Base-by-base conservation (phyloP, 2,888 invertebrate species). In the Synanthedon tipuliformis region DNA sequence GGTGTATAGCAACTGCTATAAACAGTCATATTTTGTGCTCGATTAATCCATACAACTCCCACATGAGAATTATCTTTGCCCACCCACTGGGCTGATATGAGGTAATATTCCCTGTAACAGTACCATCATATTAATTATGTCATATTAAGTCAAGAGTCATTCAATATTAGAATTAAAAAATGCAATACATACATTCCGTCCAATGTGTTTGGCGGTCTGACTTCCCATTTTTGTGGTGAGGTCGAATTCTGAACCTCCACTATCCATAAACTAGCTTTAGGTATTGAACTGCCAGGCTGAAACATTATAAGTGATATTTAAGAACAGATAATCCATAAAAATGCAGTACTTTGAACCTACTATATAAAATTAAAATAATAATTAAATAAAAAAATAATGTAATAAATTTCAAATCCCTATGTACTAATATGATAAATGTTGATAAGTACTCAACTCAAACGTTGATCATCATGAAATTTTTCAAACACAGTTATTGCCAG, bases 71-170 rank as follows among this genome's bases (percentile, higher is more conserved):
- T 93, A 67, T 90, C 90, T 70, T 91, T 90, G 67, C 93, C 92
- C 66, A 95, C 92, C 97, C 97, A 98, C 59, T 93, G 92, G 56
- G 96, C 96, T 64, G 95, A 94, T 75, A 95, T 96, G 75, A 98
- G 88, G 87, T 98, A 97, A 87, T 93, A 94, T 72, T 97, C 97
- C 82, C 96, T 96, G 86, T 48, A 85, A 86, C 57, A 53, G 50
- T 49, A 52, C 49, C 57, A 50, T 53, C 8, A 52, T 48, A 49
- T 11, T 50, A n/a, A 40, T 23, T 11, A 40, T 16, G 40, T 7
- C 48, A 49, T 10, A 16, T n/a, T n/a, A 41, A 8, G n/a, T 11
- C 41, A 18, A 41, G 10, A 12, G 13, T 41, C 10, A 41, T 41
- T 15, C 8, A 16, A 41, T 50, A 16, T 40, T 27, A 53, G n/a